Evolutionary conservation across 2,797 vertebrate species (phyloP).

Genomic region (Fistularia commersonii): DNA sequence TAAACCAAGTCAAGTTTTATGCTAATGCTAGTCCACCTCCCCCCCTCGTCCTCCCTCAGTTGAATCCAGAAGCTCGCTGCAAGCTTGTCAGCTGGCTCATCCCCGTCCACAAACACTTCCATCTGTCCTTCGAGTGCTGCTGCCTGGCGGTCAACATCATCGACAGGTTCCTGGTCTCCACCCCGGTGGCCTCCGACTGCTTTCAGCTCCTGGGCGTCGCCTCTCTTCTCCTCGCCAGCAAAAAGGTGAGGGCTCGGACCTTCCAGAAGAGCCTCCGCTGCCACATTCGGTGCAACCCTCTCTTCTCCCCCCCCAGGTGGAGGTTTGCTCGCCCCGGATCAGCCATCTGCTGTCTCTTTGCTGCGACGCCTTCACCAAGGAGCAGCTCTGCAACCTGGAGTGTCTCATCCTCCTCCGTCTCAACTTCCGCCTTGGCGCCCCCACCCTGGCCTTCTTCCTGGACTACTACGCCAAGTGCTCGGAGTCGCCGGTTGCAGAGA

Average conservation of each 20-base stretch:
- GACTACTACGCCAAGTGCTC: constrained; percentile 78
- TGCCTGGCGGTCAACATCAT: constrained; percentile 89
- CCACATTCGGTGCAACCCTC: too few species aligned
- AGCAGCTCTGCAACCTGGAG: constrained; percentile 92
- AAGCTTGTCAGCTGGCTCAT: constrained; percentile 93
- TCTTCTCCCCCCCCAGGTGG: constrained; percentile 75
- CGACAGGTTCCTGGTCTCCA: constrained; percentile 89
- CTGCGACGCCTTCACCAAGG: constrained; percentile 82
- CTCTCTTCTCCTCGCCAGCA: constrained; percentile 86
- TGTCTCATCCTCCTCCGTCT: constrained; percentile 86
- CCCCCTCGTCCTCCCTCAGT: too few species aligned
- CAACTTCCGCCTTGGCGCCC: constrained; percentile 80
- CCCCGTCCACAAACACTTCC: constrained; percentile 82
- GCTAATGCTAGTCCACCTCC: too few species aligned
- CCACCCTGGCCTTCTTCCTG: constrained; percentile 88
- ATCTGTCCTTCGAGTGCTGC: constrained; percentile 87
- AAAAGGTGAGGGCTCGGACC: constrained; percentile 77
- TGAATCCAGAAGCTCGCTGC: constrained; percentile 86
- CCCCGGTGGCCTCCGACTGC: constrained; percentile 88
- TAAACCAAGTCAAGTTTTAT: too few species aligned
- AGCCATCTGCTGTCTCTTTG: constrained; percentile 87
- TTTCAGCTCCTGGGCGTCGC: constrained; percentile 93
- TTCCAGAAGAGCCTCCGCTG: too few species aligned
- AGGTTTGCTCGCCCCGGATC: constrained; percentile 83
- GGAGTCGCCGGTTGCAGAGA: constrained; percentile 6